phyloP scores from a whole-genome alignment of 1,140 invertebrate species.

The Drosophila carrolli region DNA sequence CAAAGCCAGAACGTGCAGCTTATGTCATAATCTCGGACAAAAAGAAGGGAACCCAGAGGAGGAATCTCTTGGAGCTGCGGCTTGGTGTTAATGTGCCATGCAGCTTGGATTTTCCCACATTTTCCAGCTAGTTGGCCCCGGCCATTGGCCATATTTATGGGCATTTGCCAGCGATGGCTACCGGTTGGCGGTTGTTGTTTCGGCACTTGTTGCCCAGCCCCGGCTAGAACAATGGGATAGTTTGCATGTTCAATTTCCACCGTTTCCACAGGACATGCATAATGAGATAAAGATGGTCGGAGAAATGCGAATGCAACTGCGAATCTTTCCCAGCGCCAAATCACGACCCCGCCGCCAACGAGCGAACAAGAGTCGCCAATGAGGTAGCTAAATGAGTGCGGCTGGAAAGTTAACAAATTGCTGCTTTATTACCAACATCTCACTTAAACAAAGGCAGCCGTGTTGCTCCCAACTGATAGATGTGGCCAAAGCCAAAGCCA shows the following conservation, averaged over 20 bases:
- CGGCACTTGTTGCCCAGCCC: slow-evolving; percentile 55
- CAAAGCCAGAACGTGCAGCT: slow-evolving; percentile 72
- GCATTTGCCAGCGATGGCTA: slow-evolving; percentile 66
- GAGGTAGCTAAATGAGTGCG: slow-evolving; percentile 79
- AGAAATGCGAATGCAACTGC: slow-evolving; percentile 37
- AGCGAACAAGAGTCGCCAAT: slow-evolving; percentile 77
- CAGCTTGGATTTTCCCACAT: slow-evolving; percentile 69
- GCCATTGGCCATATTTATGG: slow-evolving; percentile 60
- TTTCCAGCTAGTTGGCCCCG: slow-evolving; percentile 31
- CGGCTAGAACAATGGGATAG: slow-evolving; percentile 73
- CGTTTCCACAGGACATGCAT: slow-evolving; percentile 58
- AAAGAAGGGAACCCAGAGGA: slow-evolving; percentile 3
- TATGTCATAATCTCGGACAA: slow-evolving; percentile 71
- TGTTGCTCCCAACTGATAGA: slow-evolving; percentile 56
- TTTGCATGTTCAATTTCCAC: slow-evolving; percentile 73
- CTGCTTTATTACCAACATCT: slow-evolving; percentile 82
- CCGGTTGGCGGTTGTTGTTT: slow-evolving; percentile 30
- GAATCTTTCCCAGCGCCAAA: slow-evolving; percentile 34
- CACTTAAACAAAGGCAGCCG: slow-evolving; percentile 65
- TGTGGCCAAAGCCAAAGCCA: slow-evolving; percentile 55
- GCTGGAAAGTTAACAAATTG: slow-evolving; percentile 79
- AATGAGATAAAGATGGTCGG: slow-evolving; percentile 33
- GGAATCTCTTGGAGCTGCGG: slow-evolving; percentile 13
- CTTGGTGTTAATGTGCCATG: slow-evolving; percentile 71
- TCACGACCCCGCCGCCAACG: slow-evolving; percentile 47